These are phyloP conservation scores for Drosophila phalerata DNA, from an alignment of 2,888 invertebrate species.

Conservation along the genomic window DNA sequence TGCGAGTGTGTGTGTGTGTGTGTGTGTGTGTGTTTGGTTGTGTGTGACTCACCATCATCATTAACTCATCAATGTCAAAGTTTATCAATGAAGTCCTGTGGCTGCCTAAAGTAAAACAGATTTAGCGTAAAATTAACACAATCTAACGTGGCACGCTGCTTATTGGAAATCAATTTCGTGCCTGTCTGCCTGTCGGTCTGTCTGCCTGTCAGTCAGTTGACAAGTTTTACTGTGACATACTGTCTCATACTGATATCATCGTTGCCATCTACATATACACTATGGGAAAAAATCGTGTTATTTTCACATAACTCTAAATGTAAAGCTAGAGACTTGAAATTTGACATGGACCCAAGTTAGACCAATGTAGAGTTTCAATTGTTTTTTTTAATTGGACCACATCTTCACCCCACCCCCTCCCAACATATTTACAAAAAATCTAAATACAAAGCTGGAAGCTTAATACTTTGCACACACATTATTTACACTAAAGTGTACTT, in stretches of 20 bases:
- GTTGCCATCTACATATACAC: background rate
- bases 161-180: conserved; percentile 78
- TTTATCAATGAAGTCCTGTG: conserved; percentile 70
- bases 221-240: conserved; percentile 46
- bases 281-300: no score
- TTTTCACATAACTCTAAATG: no score
- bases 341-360: no score
- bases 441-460: no score
- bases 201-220: conserved; percentile 38
- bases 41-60: conserved; percentile 69
- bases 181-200: conserved; percentile 39
- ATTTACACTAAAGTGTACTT: no score
- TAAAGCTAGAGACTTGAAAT: no score
- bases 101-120: conserved; percentile 67
- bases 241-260: conserved; percentile 18
- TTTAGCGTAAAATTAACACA: conserved; percentile 81
- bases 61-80: conserved; percentile 82
- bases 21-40: conserved; percentile 19
- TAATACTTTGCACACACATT: no score
- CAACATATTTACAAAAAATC: no score
- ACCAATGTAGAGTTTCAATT: no score
- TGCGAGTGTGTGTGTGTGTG: conserved; percentile 7
- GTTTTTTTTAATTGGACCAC: no score
- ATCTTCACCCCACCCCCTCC: no score
- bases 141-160: conserved; percentile 68